Evolutionary conservation across 2,113 vertebrate species (phyloP).

Genomic region (Axis porcinus): DNA sequence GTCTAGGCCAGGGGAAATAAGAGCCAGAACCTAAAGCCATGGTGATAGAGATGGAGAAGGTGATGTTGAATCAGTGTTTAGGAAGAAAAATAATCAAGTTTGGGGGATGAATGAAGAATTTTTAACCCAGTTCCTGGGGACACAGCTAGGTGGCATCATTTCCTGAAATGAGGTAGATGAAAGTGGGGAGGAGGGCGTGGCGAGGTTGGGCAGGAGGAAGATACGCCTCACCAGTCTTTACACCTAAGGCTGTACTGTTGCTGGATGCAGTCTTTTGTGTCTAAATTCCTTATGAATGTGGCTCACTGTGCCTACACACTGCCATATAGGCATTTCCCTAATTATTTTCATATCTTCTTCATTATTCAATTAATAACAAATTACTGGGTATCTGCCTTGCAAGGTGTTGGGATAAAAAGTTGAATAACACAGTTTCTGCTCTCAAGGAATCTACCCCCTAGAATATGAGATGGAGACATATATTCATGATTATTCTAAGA

Average conservation of each 20-base stretch:
- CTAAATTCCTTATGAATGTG: neutral
- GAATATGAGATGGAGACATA: neutral
- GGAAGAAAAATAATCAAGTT: neutral
- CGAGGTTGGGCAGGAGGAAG: fast-evolving
- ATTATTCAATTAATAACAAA: neutral
- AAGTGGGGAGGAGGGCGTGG: neutral
- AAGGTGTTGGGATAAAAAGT: neutral
- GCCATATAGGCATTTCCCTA: neutral
- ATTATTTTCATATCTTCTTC: neutral
- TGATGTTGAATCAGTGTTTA: neutral
- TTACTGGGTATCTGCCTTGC: neutral
- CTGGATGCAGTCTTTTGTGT: neutral
- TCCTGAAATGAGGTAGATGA: neutral
- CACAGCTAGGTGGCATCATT: neutral
- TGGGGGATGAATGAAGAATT: neutral
- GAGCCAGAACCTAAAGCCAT: neutral
- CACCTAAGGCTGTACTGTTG: neutral
- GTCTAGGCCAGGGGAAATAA: neutral
- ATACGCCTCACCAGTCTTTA: neutral
- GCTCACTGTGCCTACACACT: neutral
- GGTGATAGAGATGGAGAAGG: neutral
- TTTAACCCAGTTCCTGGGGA: neutral
- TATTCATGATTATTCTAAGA: neutral
- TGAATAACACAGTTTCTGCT: neutral
- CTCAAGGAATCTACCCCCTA: neutral